Conservation (phyloP, 2,888 invertebrate genomes). For the Rhingia rostrata region DNA sequence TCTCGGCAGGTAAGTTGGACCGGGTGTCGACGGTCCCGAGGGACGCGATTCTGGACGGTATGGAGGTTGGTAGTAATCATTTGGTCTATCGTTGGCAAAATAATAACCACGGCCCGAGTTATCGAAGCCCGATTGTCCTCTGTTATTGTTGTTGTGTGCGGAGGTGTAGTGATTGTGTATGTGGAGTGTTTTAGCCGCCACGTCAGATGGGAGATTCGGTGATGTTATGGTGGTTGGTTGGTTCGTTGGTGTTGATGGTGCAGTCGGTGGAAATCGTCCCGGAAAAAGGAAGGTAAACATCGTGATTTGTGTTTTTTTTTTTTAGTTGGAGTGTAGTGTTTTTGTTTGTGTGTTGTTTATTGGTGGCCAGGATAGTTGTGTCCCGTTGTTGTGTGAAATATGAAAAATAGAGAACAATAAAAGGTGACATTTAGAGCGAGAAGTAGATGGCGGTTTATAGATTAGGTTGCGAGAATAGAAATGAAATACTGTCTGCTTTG, state of each 20-base stretch:
- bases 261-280: constrained; percentile 42
- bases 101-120: constrained; percentile 86
- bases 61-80: constrained; percentile 74
- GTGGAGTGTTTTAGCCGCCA: constrained; percentile 33
- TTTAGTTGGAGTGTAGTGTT: constrained; percentile 41
- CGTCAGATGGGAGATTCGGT: constrained; percentile 31
- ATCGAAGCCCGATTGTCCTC: constrained; percentile 87
- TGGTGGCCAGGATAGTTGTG: constrained; percentile 52
- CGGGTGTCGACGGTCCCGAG: constrained; percentile 64
- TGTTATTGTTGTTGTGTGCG: constrained; percentile 74
- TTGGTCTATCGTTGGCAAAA: constrained; percentile 84
- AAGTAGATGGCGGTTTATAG: constrained; percentile 27
- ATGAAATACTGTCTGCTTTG: constrained; percentile 1
- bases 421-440: constrained; percentile 43
- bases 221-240: constrained; percentile 48
- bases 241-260: constrained; percentile 60
- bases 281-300: constrained; percentile 47
- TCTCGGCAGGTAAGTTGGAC: constrained; percentile 61
- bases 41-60: constrained; percentile 56
- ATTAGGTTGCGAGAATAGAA: constrained; percentile 33
- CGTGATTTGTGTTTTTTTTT: constrained; percentile 53
- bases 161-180: constrained; percentile 21
- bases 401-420: constrained; percentile 67
- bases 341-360: constrained; percentile 40
- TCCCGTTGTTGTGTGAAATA: constrained; percentile 69